These are phyloP conservation scores for Styela clava DNA, from an alignment of 23 tunicate species.

Conservation along the genomic window DNA sequence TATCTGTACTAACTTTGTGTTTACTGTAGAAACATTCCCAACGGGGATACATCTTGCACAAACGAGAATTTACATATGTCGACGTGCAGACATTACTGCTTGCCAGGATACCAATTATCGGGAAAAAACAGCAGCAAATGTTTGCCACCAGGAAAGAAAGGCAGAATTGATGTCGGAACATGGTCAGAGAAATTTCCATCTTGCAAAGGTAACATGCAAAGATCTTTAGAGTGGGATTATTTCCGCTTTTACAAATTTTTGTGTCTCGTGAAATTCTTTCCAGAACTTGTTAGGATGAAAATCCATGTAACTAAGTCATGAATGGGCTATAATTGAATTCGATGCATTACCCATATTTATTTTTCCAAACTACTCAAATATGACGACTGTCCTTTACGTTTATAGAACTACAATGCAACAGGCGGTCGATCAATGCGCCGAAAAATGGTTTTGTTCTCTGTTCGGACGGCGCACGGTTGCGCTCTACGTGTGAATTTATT, in stretches of 20 bases:
- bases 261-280: not conserved
- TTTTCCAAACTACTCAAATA: too few species aligned
- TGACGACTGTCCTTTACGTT: too few species aligned
- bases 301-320: too few species aligned
- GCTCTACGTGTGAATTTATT: constrained; percentile 14
- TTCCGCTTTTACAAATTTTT: not conserved
- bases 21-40: not conserved
- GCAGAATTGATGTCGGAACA: not conserved
- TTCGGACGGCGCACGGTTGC: not conserved
- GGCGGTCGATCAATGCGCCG: not conserved
- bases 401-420: not conserved
- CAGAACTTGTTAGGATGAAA: too few species aligned
- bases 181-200: not conserved
- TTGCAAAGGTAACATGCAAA: constrained; percentile 10
- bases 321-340: too few species aligned
- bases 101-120: not conserved
- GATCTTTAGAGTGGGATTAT: not conserved
- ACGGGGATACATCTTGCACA: constrained; percentile 1
- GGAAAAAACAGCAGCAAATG: not conserved
- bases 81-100: not conserved
- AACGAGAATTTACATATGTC: constrained; percentile 4
- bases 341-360: too few species aligned
- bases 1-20: too few species aligned
- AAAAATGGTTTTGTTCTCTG: constrained; percentile 3
- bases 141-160: not conserved